A percentile compares a stretch with the other conserved stretches of the same genome.
phyloP scores from a whole-genome alignment of 1,140 invertebrate species.

The Polyergus mexicanus region DNA sequence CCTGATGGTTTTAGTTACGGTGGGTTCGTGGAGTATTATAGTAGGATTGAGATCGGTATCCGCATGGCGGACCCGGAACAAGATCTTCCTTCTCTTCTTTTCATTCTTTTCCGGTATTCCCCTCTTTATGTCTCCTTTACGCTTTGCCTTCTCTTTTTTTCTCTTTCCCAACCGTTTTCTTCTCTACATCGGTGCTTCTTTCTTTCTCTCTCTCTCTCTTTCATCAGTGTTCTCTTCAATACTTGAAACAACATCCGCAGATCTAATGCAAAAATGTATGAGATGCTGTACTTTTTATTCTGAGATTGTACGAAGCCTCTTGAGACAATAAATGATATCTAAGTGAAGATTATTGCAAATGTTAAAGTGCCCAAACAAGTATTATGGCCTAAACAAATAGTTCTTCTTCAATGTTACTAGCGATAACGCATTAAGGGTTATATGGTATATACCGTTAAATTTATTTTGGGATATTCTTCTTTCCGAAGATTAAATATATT shows the following conservation, averaged over 20 bases:
- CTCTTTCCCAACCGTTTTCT: background rate
- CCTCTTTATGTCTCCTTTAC: background rate
- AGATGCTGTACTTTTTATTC: background rate
- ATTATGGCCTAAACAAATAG: no score
- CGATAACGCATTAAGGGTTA: background rate
- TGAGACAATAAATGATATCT: background rate
- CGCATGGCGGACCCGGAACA: conserved; percentile 72
- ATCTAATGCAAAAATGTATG: conserved; percentile 8
- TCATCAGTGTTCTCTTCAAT: background rate
- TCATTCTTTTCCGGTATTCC: background rate
- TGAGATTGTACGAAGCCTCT: background rate
- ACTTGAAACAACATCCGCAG: background rate
- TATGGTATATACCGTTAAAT: no score
- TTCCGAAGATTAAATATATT: no score
- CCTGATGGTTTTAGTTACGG: conserved; percentile 71
- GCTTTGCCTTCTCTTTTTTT: background rate
- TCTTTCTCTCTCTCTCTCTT: background rate
- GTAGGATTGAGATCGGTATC: conserved; percentile 68
- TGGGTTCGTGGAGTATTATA: conserved; percentile 48
- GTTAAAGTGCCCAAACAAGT: background rate
- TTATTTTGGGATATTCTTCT: no score
- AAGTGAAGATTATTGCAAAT: background rate
- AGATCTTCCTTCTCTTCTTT: conserved; percentile 35
- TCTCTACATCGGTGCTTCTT: background rate
- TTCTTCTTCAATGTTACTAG: background rate